Percentiles rank a stretch among this genome's conserved stretches.
phyloP scores from a whole-genome alignment of 2,888 invertebrate species.

The Hirtodrosophila duncani region DNA sequence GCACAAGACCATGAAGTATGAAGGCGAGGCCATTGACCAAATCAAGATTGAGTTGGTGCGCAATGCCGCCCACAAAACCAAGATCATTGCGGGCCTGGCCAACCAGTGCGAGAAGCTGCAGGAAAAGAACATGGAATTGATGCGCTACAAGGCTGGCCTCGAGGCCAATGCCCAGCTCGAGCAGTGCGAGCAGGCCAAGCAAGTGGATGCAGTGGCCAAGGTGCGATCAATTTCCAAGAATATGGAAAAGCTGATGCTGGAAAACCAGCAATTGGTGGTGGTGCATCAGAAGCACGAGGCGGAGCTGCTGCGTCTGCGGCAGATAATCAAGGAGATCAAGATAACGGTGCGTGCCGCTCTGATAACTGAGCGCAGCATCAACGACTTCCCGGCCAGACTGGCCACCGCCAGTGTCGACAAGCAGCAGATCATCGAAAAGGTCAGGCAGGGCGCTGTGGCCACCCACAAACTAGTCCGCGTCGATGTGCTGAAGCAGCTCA shows the following conservation, averaged over 20 bases:
- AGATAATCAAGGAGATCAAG: slow-evolving; percentile 82
- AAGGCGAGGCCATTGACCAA: slow-evolving; percentile 79
- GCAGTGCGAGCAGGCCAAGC: slow-evolving; percentile 75
- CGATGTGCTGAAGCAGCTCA: slow-evolving; percentile 80
- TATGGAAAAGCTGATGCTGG: slow-evolving; percentile 67
- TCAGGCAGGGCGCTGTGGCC: slow-evolving; percentile 49
- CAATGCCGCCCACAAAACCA: slow-evolving; percentile 80
- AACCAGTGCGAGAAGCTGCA: slow-evolving; percentile 80
- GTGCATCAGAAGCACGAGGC: slow-evolving; percentile 80
- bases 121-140: slow-evolving; percentile 77
- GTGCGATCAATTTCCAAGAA: slow-evolving; percentile 78
- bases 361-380: slow-evolving; percentile 46
- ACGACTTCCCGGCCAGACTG: slow-evolving; percentile 42
- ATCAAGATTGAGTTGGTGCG: slow-evolving; percentile 80
- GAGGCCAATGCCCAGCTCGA: slow-evolving; percentile 77
- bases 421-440: slow-evolving; percentile 24
- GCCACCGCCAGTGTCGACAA: slow-evolving; percentile 44
- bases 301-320: slow-evolving; percentile 79
- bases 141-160: slow-evolving; percentile 77
- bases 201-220: slow-evolving; percentile 79
- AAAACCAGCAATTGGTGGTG: slow-evolving; percentile 61
- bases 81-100: slow-evolving; percentile 83
- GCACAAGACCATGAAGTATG: slow-evolving; percentile 78
- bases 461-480: slow-evolving; percentile 80
- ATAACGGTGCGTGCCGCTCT: slow-evolving; percentile 81